These are phyloP conservation scores for Leptopterna dolabrata DNA, from an alignment of 2,888 invertebrate genomes.

Conservation along the genomic window DNA sequence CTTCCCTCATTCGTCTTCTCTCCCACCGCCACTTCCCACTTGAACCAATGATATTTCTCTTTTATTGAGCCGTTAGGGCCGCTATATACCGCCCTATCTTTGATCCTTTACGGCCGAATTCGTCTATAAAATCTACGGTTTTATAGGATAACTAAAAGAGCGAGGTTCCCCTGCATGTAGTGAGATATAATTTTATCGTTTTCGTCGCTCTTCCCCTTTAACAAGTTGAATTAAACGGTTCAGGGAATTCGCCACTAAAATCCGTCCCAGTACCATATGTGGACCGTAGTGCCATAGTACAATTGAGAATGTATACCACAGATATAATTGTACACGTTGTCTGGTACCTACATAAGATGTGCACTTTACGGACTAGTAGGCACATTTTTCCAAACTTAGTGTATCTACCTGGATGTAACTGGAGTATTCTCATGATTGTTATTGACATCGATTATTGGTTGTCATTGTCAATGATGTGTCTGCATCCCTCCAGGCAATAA, in stretches of 20 bases:
- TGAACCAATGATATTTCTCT: conserved; percentile 39
- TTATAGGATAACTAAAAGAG: conserved; percentile 24
- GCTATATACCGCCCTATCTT: conserved; percentile 38
- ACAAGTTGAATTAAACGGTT: conserved; percentile 22
- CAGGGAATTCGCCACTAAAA: background rate
- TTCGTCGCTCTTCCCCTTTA: background rate
- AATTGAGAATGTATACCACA: too few relatives aligned
- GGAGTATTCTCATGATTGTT: too few relatives aligned
- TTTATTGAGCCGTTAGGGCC: conserved; percentile 49
- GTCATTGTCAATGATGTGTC: too few relatives aligned
- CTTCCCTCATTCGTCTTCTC: background rate
- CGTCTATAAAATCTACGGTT: conserved; percentile 48
- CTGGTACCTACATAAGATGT: too few relatives aligned
- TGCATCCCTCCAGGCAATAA: too few relatives aligned
- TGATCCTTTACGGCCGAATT: conserved; percentile 47
- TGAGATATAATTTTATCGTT: conserved; percentile 35
- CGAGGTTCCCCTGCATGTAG: conserved; percentile 19
- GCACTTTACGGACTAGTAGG: too few relatives aligned
- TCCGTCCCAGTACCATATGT: too few relatives aligned
- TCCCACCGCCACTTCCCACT: background rate
- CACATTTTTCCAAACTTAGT: too few relatives aligned
- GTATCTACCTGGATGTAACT: too few relatives aligned
- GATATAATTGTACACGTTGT: too few relatives aligned
- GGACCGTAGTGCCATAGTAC: too few relatives aligned
- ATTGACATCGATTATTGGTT: too few relatives aligned